Base-by-base conservation (phyloP, 2,113 vertebrate genomes). In the Climacteris rufus region DNA sequence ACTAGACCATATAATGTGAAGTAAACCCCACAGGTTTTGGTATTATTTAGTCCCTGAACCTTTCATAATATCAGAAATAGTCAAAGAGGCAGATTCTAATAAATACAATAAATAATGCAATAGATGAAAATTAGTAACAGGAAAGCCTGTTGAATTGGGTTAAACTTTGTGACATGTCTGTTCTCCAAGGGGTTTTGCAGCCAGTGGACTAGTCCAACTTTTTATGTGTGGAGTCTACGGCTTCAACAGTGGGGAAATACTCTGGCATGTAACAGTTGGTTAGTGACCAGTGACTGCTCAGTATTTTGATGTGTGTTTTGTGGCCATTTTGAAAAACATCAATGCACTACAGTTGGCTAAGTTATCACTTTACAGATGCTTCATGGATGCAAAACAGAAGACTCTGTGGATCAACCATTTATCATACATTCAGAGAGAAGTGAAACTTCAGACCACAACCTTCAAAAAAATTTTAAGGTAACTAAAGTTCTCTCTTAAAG, bases 401-500 rank as follows among this genome's bases (percentile, higher is more conserved):
- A 68, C 22, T 81, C 56, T 59, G 39, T 60, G 37, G 52, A 78
- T 94, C 45, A 76, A 24, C 20, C 52, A 74, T 85, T 80, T 83
- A 69, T 96, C 50, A 72, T 20, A 49, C 33, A 31, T 57, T 83
- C 65, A 81, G 59, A 93, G 63, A 83, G 77, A 93, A 91, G 28
- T 20, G n/a, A 49, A 89, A 76, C 24, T 91, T 84, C 89, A 61
- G 57, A 87, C 28, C 49, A 82, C 21, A 69, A 61, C 25, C 40
- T 60, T 78, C 66, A 37, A 61, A 57, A 75, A 45, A 52, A 84
- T 94, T 91, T 85, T 49, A 75, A 77, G 76, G 72, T 89, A 71
- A 96, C 72, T 90, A 30, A 89, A 89, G 35, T 85, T 95, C 50
- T 87, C 40, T 79, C 81, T 75, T 75, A 52, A 87, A 90, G 87